Percentiles rank a stretch among this genome's conserved stretches.
Conservation (phyloP, 2,113 vertebrate species). For the Hydrolagus affinis region DNA sequence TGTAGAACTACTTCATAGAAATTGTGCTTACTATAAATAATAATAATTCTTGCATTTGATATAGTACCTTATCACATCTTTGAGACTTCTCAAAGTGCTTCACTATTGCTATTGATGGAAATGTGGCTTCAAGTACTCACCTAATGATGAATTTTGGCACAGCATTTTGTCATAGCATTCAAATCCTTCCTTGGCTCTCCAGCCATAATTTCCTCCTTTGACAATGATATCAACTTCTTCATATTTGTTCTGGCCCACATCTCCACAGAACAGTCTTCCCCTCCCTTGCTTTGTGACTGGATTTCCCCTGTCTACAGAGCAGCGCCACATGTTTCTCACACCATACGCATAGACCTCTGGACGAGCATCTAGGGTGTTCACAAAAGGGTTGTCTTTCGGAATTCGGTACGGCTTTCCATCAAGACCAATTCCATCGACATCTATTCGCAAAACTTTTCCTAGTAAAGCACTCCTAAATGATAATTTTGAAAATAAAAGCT, state of each 20-base stretch:
- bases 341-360: conserved; percentile 68
- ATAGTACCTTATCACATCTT: no score
- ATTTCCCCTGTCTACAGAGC: conserved; percentile 68
- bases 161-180: conserved; percentile 68
- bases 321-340: conserved; percentile 74
- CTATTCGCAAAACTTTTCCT: conserved; percentile 70
- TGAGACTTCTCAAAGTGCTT: no score
- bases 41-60: background rate
- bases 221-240: conserved; percentile 72
- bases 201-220: conserved; percentile 74
- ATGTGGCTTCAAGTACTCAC: conserved; percentile 46
- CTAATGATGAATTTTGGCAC: conserved; percentile 64
- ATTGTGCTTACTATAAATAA: background rate
- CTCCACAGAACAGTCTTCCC: conserved; percentile 74
- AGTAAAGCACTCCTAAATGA: conserved; percentile 60
- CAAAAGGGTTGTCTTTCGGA: conserved; percentile 66
- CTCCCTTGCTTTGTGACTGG: conserved; percentile 48
- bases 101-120: background rate
- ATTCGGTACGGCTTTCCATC: conserved; percentile 53
- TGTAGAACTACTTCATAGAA: background rate
- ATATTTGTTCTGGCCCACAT: conserved; percentile 72
- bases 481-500: conserved; percentile 26
- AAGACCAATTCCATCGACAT: conserved; percentile 52
- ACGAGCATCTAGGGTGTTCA: conserved; percentile 47
- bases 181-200: conserved; percentile 78